Conservation (phyloP, 1,140 invertebrate genomes). For the Dendrolimus kikuchii region DNA sequence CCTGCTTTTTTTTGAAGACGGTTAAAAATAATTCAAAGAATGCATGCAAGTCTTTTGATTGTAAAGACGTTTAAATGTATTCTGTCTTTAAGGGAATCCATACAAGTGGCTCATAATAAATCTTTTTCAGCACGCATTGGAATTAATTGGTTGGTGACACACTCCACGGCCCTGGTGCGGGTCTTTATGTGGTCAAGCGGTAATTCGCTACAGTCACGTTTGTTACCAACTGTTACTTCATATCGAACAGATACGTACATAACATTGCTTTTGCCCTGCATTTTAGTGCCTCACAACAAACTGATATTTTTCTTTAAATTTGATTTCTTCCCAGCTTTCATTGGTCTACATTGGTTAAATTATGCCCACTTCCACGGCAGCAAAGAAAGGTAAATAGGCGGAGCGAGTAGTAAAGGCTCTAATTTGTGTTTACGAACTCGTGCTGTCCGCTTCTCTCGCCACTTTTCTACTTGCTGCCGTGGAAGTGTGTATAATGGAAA, state of each 20-base stretch:
- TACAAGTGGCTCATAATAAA: slow-evolving; percentile 43
- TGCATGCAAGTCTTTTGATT: too few relatives aligned
- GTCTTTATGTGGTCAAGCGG: slow-evolving; percentile 30
- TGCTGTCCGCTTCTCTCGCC: too few relatives aligned
- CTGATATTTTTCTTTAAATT: neutral
- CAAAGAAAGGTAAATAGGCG: too few relatives aligned
- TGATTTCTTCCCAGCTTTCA: neutral
- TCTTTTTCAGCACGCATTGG: slow-evolving; percentile 51
- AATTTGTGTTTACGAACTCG: too few relatives aligned
- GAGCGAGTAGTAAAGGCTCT: too few relatives aligned
- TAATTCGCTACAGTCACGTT: slow-evolving; percentile 28
- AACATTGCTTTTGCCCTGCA: neutral
- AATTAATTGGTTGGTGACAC: slow-evolving; percentile 34
- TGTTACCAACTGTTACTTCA: slow-evolving; percentile 18
- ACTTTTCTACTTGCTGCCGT: too few relatives aligned
- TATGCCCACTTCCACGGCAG: too few relatives aligned
- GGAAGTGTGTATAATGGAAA: too few relatives aligned
- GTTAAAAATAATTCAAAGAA: too few relatives aligned
- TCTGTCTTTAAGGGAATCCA: slow-evolving; percentile 23
- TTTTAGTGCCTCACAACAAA: neutral
- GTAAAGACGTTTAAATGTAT: too few relatives aligned
- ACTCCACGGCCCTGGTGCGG: slow-evolving; percentile 14
- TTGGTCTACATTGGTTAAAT: too few relatives aligned
- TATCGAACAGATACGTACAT: neutral
- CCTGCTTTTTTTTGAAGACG: too few relatives aligned